A percentile compares a stretch with the other conserved stretches of the same genome.
These are phyloP conservation scores for Pristionchus maxplancki DNA, from an alignment of 2,888 invertebrate genomes.

Conservation along the genomic window DNA sequence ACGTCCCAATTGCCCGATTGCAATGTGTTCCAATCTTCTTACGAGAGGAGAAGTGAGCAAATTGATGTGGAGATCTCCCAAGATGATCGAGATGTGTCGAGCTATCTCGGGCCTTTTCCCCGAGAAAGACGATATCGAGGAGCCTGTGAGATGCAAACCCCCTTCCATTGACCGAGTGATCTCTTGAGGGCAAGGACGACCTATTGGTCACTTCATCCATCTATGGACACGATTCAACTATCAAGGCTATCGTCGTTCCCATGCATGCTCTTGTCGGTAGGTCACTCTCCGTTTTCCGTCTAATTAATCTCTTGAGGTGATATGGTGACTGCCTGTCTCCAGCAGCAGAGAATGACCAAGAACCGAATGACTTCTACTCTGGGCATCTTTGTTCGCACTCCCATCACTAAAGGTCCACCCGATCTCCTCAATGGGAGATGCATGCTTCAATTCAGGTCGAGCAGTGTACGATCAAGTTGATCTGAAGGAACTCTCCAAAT, in stretches of 20 bases:
- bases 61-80: conserved; percentile 44
- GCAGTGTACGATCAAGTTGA: conserved; percentile 48
- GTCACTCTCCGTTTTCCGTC: no score
- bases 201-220: conserved; percentile 41
- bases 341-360: conserved; percentile 48
- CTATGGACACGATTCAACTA: conserved; percentile 46
- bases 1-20: conserved; percentile 48
- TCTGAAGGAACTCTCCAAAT: background rate
- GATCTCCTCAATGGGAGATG: background rate
- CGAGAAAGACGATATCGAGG: conserved; percentile 2
- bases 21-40: conserved; percentile 45
- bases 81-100: conserved; percentile 46
- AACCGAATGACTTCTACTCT: conserved; percentile 46
- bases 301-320: no score
- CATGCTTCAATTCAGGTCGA: background rate
- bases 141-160: background rate
- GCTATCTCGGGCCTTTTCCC: conserved; percentile 29
- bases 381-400: conserved; percentile 45
- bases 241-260: conserved; percentile 48
- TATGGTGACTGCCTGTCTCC: conserved; percentile 48
- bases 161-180: background rate
- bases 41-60: conserved; percentile 42
- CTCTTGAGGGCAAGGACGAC: conserved; percentile 41
- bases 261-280: conserved; percentile 37
- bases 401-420: background rate